A percentile compares a stretch with the other conserved stretches of the same genome.
Evolutionary conservation across 1,140 invertebrate genomes (phyloP).

Genomic region (Ceratosolen solmsi): DNA sequence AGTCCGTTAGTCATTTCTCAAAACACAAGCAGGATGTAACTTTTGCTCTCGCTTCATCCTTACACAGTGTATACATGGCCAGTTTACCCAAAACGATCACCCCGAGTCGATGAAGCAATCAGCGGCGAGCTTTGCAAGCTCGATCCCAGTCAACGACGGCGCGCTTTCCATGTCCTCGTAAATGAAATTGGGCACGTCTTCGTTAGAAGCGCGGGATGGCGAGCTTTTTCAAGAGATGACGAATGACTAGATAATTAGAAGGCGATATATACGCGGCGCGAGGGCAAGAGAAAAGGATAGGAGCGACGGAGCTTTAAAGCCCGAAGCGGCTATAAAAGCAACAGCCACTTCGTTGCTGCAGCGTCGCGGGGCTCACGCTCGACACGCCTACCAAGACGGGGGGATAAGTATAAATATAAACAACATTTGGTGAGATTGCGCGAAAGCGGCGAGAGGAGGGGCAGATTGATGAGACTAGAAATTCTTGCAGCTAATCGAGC

Average conservation of each 20-base stretch:
- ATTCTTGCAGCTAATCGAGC: conserved; percentile 60
- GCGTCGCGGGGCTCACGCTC: neutral
- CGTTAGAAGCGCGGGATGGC: conserved; percentile 18
- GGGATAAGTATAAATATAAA: conserved; percentile 66
- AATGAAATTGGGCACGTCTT: conserved; percentile 32
- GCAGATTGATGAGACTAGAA: conserved; percentile 62
- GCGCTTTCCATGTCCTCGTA: neutral
- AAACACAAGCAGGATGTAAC: conserved; percentile 28
- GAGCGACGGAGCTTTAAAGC: conserved; percentile 35
- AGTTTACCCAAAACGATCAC: neutral
- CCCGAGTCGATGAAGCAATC: conserved; percentile 41
- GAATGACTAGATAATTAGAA: conserved; percentile 66
- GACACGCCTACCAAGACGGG: conserved; percentile 40
- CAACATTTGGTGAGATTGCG: conserved; percentile 50
- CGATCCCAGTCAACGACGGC: too few relatives aligned
- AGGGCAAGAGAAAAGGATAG: neutral
- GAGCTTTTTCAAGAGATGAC: conserved; percentile 60
- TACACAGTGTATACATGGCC: neutral
- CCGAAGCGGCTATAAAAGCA: neutral
- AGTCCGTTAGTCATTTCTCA: conserved; percentile 10
- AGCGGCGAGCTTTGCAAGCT: conserved; percentile 1
- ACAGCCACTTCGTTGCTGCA: neutral
- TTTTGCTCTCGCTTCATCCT: neutral
- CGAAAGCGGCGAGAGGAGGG: conserved; percentile 48
- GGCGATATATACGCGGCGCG: conserved; percentile 57